Evolutionary conservation across 2,113 vertebrate species (phyloP), one percentile per base, ranked within the genome.

Genomic region (Phyllostomus discolor): DNA sequence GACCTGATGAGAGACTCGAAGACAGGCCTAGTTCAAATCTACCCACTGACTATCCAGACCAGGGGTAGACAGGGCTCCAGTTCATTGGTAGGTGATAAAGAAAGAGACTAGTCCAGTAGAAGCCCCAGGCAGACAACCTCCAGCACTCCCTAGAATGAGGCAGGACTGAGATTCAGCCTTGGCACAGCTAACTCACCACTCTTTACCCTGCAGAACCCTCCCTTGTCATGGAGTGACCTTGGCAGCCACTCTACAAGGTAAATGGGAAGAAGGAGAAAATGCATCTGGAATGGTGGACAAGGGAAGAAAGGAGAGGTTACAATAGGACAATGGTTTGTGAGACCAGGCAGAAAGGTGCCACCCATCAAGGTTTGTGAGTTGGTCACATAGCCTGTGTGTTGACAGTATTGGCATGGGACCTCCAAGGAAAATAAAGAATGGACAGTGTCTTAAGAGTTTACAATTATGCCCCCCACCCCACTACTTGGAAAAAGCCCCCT

Each of bases 141-240:
- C 4, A 67, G 72, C 15, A 52, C 20, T 46, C 38, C 43, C n/a
- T 24, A 59, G 46, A 48, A 90, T 2, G 41, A 52, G 72, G 87
- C 59, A 59, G 2, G 59, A 7, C 48, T 26, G 38, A 69, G 35
- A 9, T 19, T 17, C 38, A 26, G 62, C n/a, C 70, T 38, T 22
- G 15, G 41, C 62, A 73, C 10, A 41, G 66, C 16, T 83, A 52
- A 62, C n/a, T 57, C 67, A 28, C 28, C 20, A 52, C 57, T n/a
- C 59, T 75, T 70, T 35, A 20, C 41, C 41, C 35, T 7, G 1
- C 15, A 4, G 62, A 93, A 76, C 57, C 62, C 28, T 87, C 57
- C 54, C 81, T 41, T 35, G 81, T 67, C 64, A 41, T 2, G 11
- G 38, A 67, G 59, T 72, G 90, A 93, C 96, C 93, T 97, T 87